phyloP scores from a whole-genome alignment of 2,888 invertebrate genomes.

The Drosophila sordidula region DNA sequence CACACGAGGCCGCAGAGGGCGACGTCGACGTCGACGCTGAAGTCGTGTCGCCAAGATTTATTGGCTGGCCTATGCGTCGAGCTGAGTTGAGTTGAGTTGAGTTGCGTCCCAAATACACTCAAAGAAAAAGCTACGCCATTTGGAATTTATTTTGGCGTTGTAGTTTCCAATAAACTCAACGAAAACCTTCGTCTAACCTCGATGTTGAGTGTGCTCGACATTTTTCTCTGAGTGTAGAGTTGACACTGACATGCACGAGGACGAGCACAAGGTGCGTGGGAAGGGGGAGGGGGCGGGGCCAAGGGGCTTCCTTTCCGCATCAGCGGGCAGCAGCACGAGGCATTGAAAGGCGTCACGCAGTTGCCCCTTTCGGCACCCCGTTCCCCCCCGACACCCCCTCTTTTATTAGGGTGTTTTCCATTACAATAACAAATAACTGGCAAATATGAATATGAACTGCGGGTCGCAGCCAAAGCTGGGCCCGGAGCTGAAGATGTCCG shows the following conservation, averaged over 20 bases:
- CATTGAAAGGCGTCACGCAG: slow-evolving; percentile 31
- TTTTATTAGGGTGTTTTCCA: slow-evolving; percentile 16
- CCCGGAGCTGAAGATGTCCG: slow-evolving; percentile 32
- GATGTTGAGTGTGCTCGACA: too few species aligned
- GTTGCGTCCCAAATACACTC: not conserved
- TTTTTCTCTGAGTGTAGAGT: slow-evolving; percentile 22
- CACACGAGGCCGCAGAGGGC: slow-evolving; percentile 10
- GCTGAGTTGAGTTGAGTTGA: slow-evolving; percentile 18
- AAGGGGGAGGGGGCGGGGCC: slow-evolving; percentile 26
- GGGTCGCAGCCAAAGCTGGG: slow-evolving; percentile 1
- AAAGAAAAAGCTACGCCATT: not conserved
- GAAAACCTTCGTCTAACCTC: too few species aligned
- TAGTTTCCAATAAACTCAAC: too few species aligned
- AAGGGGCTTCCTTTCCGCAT: slow-evolving; percentile 16
- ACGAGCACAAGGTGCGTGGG: slow-evolving; percentile 34
- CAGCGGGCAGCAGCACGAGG: slow-evolving; percentile 28
- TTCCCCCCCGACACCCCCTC: slow-evolving; percentile 2
- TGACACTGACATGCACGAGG: slow-evolving; percentile 18
- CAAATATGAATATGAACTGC: slow-evolving; percentile 55
- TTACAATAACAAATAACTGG: slow-evolving; percentile 75
- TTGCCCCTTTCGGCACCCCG: not conserved
- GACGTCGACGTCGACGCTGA: slow-evolving; percentile 20
- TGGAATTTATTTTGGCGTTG: too few species aligned
- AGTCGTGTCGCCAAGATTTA: slow-evolving; percentile 74
- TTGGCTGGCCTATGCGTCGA: slow-evolving; percentile 58